Conservation (phyloP, 2,113 vertebrate species). For the Eretmochelys imbricata region DNA sequence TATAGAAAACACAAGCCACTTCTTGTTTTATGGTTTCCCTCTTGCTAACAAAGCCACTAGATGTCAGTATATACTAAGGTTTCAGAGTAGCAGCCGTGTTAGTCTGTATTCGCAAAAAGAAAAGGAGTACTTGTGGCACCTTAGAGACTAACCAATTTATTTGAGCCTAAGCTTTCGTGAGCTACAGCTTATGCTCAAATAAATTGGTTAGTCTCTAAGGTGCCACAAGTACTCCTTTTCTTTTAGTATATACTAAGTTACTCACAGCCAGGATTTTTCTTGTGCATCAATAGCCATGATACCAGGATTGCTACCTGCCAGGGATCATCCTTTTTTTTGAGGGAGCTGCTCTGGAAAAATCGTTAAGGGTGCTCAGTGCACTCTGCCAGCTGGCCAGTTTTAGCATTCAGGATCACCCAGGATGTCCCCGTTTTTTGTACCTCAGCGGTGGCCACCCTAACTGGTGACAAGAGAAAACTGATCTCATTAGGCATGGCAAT, state of each 20-base stretch:
- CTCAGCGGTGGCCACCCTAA: too few species aligned
- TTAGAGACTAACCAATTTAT: too few species aligned
- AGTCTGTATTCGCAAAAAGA: too few species aligned
- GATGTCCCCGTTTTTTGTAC: neutral
- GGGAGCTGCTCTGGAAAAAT: neutral
- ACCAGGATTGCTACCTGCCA: neutral
- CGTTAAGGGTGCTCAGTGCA: neutral
- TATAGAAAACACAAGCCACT: neutral
- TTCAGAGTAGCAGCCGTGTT: too few species aligned
- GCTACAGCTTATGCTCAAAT: too few species aligned
- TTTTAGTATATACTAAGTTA: conserved; percentile 46
- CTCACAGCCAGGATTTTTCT: neutral
- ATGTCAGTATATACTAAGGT: conserved; percentile 61
- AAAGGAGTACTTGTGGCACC: too few species aligned
- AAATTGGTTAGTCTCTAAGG: too few species aligned
- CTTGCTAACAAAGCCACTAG: conserved; percentile 51
- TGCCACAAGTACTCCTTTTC: too few species aligned
- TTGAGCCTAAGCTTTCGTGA: too few species aligned
- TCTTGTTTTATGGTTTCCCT: neutral
- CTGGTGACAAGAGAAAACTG: neutral
- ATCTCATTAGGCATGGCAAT: neutral
- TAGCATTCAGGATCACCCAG: neutral
- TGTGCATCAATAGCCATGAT: neutral
- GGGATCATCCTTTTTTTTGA: neutral
- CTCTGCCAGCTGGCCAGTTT: neutral